Evolutionary conservation across 2,113 vertebrate genomes (phyloP).

Genomic region (Corydoras maculifer): DNA sequence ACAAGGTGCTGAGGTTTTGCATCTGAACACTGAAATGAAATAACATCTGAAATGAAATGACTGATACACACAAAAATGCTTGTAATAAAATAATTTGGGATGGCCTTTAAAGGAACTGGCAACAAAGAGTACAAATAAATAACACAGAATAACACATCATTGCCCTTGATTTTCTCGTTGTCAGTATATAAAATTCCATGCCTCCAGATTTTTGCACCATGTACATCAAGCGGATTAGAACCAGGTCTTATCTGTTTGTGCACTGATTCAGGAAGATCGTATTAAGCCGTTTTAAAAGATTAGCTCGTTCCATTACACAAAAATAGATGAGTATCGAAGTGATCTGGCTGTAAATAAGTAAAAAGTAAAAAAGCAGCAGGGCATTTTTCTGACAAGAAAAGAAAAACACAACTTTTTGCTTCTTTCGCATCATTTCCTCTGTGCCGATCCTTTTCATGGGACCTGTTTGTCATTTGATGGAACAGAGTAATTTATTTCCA

Average conservation of each 20-base stretch:
- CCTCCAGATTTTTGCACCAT: constrained; percentile 23
- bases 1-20: no score
- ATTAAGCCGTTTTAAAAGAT: constrained; percentile 46
- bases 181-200: constrained; percentile 24
- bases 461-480: constrained; percentile 45
- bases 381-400: constrained; percentile 10
- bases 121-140: no score
- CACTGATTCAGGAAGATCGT: constrained; percentile 42
- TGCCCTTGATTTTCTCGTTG: neutral
- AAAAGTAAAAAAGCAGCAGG: constrained; percentile 40
- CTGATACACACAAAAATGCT: no score
- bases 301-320: constrained; percentile 31
- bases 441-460: constrained; percentile 39
- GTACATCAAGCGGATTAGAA: constrained; percentile 39
- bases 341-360: constrained; percentile 2
- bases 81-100: no score
- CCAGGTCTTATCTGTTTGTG: constrained; percentile 32
- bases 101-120: no score
- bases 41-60: no score
- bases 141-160: no score
- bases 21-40: no score
- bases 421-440: constrained; percentile 27
- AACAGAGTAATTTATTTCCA: constrained; percentile 48
- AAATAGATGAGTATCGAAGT: constrained; percentile 26
- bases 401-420: constrained; percentile 21